These are phyloP conservation scores for Hydropsyche betteni DNA, from an alignment of 2,888 invertebrate species.

Conservation along the genomic window DNA sequence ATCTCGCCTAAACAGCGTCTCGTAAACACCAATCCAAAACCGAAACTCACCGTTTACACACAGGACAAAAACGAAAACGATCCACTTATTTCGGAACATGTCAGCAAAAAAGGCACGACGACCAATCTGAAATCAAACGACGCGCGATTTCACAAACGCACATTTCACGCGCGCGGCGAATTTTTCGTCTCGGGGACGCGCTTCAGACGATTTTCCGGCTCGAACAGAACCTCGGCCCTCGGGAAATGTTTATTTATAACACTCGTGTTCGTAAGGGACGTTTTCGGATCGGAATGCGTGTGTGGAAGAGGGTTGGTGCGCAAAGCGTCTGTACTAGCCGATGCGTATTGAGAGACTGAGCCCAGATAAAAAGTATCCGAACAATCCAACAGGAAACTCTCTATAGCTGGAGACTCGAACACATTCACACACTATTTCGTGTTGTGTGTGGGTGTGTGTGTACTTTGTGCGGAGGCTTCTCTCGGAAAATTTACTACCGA, in stretches of 20 bases:
- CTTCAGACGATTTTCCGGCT: neutral
- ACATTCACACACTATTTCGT: neutral
- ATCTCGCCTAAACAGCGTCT: no score
- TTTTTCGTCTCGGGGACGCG: neutral
- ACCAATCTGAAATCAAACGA: neutral
- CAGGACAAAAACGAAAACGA: slow-evolving; percentile 9
- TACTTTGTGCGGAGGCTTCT: no score
- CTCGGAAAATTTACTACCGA: no score
- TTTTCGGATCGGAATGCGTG: neutral
- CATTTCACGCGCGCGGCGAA: neutral
- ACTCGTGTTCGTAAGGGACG: no score
- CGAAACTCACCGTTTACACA: slow-evolving; percentile 14
- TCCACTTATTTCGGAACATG: slow-evolving; percentile 24
- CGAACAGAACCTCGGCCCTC: no score
- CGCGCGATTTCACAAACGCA: neutral
- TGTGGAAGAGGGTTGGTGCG: neutral
- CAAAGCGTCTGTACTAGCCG: slow-evolving; percentile 19
- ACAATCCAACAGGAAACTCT: slow-evolving; percentile 22
- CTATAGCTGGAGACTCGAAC: neutral
- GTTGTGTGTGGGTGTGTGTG: neutral
- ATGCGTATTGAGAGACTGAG: slow-evolving; percentile 33
- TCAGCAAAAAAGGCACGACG: neutral
- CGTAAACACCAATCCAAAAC: no score
- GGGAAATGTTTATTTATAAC: no score
- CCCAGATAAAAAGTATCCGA: slow-evolving; percentile 23